phyloP scores from a whole-genome alignment of 2,113 vertebrate species.

The Parus major region DNA sequence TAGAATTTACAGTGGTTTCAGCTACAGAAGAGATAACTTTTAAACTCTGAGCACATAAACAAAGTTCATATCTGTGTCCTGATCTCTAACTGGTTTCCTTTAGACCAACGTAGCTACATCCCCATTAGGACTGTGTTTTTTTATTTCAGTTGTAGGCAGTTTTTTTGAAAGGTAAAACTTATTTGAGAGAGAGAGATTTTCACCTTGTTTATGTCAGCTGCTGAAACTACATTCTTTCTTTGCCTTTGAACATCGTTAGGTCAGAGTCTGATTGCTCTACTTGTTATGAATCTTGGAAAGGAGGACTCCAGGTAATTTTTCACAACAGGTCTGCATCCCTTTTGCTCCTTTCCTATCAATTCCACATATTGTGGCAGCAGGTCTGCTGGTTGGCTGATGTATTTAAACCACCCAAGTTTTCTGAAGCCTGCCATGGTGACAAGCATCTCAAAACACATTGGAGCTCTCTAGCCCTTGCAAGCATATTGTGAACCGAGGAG shows the following conservation, averaged over 20 bases:
- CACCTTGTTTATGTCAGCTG: not conserved
- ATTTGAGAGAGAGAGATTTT: not conserved
- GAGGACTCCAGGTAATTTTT: not conserved
- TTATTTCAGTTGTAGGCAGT: fast-evolving
- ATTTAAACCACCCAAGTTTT: not conserved
- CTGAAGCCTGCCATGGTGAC: not conserved
- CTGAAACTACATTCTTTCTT: not conserved
- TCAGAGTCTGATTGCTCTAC: not conserved
- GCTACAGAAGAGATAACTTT: not conserved
- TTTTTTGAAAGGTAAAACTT: not conserved
- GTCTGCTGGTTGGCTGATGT: not conserved
- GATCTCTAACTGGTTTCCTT: not conserved
- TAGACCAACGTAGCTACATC: not conserved
- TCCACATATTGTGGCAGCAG: not conserved
- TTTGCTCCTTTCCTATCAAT: not conserved
- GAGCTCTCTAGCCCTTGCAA: not conserved
- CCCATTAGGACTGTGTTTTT: not conserved
- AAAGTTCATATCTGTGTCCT: not conserved
- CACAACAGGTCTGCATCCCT: not conserved
- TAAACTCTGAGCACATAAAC: not conserved
- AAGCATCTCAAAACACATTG: not conserved
- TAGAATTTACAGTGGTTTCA: not conserved
- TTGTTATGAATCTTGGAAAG: not conserved
- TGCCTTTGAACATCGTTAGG: not conserved
- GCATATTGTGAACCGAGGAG: not conserved